Evolutionary conservation across 2,113 vertebrate species (phyloP), one percentile per base, ranked within the genome.

Genomic region (Pristiophorus japonicus): DNA sequence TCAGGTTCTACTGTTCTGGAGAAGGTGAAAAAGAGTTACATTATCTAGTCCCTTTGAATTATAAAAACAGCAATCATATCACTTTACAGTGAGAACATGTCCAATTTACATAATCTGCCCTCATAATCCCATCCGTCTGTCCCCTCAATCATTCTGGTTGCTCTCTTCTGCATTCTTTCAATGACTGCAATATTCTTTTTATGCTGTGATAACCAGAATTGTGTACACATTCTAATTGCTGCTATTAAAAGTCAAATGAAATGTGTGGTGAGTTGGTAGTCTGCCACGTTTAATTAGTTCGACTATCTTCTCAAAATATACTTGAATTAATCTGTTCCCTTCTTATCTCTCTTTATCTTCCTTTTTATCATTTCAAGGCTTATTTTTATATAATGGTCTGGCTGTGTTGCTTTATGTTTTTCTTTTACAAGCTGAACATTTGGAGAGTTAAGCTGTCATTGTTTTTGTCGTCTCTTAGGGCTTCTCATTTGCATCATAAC

Each of bases 401-500:
- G 0, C 24, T 70, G 67, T 6, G 78, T 81, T 42, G n/a, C 2
- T 20, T 81, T 81, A 45, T 81, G 78, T 81, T 81, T 81, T 38
- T 81, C 14, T 81, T 81, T 45, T 16, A 81, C 18, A 45, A 81
- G 38, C 27, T 1, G 78, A 45, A 81, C 78, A 81, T 18, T 81
- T 81, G 78, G 78, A 81, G 78, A 81, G 78, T 45, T 81, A 81
- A 81, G 38, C 78, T 81, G 78, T 81, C 18, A 81, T 42, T 81
- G 78, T 45, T 45, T 90, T 0, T 59, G 87, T 10, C 59, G 51
- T 90, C 87, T 27, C 51, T 90, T 16, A 11, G 12, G 51, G 85
- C 87, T 90, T 90, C 27, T 55, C 51, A 62, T 59, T 34, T 90
- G 87, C 27, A 90, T 90, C 30, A 90, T 55, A 11, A n/a, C 51